These are phyloP conservation scores for Nemapogon koenigi DNA, from an alignment of 2,888 invertebrate genomes.

Conservation along the genomic window DNA sequence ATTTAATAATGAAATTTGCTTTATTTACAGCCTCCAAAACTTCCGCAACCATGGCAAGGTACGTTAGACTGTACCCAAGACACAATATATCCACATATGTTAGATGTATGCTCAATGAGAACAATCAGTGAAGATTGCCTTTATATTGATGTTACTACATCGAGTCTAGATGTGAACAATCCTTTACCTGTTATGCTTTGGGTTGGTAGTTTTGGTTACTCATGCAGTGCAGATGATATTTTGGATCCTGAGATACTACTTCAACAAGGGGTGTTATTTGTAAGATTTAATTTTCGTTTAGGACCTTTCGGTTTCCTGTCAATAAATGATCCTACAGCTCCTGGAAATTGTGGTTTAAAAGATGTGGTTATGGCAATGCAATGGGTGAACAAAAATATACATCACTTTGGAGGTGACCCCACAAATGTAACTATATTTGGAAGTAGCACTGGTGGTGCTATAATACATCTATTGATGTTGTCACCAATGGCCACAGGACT, in stretches of 20 bases:
- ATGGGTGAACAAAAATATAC: constrained; percentile 51
- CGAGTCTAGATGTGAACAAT: constrained; percentile 31
- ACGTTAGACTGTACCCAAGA: constrained; percentile 36
- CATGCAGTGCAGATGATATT: constrained; percentile 27
- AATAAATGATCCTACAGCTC: constrained; percentile 42
- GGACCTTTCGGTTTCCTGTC: constrained; percentile 56
- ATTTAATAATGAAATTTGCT: neutral
- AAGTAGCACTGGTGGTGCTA: constrained; percentile 47
- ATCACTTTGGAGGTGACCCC: constrained; percentile 48
- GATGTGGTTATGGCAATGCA: constrained; percentile 48
- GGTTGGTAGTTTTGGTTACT: constrained; percentile 45
- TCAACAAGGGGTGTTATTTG: constrained; percentile 39
- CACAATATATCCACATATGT: constrained; percentile 24
- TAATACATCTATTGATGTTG: constrained; percentile 50
- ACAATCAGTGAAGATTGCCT: constrained; percentile 47
- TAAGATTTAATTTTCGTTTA: constrained; percentile 47
- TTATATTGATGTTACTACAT: constrained; percentile 42
- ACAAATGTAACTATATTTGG: constrained; percentile 56
- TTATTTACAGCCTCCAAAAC: constrained; percentile 39
- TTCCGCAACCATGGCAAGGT: constrained; percentile 31
- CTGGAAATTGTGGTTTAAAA: constrained; percentile 53
- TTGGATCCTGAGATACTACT: constrained; percentile 40
- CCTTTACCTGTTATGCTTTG: constrained; percentile 58
- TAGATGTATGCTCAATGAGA: constrained; percentile 7
- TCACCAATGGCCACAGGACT: constrained; percentile 53